Base-by-base conservation (phyloP, 92 coral and sea anemone genomes). In the Epizoanthus illoricatus region DNA sequence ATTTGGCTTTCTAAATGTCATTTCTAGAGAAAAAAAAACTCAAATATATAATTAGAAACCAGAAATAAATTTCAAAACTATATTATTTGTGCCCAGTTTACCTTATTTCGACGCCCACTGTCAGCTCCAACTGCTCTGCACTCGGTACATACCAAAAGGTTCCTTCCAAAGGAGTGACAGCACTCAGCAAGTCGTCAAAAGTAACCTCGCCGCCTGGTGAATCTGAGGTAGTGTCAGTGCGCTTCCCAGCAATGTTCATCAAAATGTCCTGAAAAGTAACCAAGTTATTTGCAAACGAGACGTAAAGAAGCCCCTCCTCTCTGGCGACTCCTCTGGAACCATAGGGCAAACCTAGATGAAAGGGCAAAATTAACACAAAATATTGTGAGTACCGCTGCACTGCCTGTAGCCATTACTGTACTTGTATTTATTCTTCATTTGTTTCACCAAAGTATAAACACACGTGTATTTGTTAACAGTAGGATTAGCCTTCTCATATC, bases 71-170 rank as follows among this genome's bases (percentile, higher is more conserved):
- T 28, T 28, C 2, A 28, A 28, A 28, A 0, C 1, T 28, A 28
- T 28, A 28, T 28, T 28, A 28, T 28, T 28, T 28, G 36, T 28
- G 36, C 36, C 36, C 36, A 28, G 36, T 45, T 45, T 59, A 59
- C 64, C 64, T 59, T 59, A n/a, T 5, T 59, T 59, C 64, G 20
- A 16, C 20, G 8, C 5, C 18, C 5, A 13, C 11, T 16, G 64
- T 3, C 18, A 59, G 5, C 18, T 59, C 5, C 64, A 82, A 78
- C 61, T 82, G 76, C 20, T 82, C 79, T n/a, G 86, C 86, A 33
- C 79, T 69, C 6, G 86, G 86, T 7, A 82, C 86, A 39, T 81
- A 81, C 85, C 85, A 81, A 64, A 65, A 81, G 16, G 85, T 81
- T 5, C 85, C 85, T 69, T 81, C 41, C 15, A 81, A 20, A 7